phyloP scores from a whole-genome alignment of 1,140 invertebrate genomes.

The Drosophila grimshawi region DNA sequence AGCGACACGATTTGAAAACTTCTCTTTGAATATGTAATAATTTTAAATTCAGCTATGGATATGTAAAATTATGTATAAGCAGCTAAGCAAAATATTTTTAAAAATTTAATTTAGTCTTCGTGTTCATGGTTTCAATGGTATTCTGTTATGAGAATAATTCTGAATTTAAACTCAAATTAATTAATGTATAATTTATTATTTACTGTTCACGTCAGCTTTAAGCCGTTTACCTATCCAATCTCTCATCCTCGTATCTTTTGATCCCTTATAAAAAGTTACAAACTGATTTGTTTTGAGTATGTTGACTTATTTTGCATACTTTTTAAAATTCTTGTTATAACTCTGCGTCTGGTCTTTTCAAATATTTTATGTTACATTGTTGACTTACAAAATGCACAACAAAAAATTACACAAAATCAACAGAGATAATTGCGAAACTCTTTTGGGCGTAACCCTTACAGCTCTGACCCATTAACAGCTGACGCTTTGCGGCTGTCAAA shows the following conservation, averaged over 20 bases:
- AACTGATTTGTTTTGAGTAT: background rate
- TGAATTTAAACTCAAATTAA: too few relatives aligned
- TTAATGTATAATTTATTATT: too few relatives aligned
- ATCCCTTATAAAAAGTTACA: background rate
- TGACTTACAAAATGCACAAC: conserved; percentile 2
- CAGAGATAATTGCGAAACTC: conserved; percentile 37
- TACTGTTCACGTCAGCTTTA: background rate
- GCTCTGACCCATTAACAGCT: conserved; percentile 58
- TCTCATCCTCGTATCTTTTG: background rate
- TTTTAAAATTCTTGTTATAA: background rate
- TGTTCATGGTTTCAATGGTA: too few relatives aligned
- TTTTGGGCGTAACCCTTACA: conserved; percentile 28
- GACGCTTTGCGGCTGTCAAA: conserved; percentile 37
- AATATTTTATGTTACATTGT: background rate
- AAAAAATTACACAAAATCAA: conserved; percentile 16
- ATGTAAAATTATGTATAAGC: too few relatives aligned
- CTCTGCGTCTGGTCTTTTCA: background rate
- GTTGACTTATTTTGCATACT: background rate
- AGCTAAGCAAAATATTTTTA: too few relatives aligned
- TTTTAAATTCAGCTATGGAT: too few relatives aligned
- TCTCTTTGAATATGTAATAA: too few relatives aligned
- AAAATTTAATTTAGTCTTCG: too few relatives aligned
- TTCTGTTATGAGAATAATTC: too few relatives aligned
- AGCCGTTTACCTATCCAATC: background rate
- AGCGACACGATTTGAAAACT: too few relatives aligned